Conservation (phyloP, 1,140 invertebrate genomes). For the Cephus cinctus region DNA sequence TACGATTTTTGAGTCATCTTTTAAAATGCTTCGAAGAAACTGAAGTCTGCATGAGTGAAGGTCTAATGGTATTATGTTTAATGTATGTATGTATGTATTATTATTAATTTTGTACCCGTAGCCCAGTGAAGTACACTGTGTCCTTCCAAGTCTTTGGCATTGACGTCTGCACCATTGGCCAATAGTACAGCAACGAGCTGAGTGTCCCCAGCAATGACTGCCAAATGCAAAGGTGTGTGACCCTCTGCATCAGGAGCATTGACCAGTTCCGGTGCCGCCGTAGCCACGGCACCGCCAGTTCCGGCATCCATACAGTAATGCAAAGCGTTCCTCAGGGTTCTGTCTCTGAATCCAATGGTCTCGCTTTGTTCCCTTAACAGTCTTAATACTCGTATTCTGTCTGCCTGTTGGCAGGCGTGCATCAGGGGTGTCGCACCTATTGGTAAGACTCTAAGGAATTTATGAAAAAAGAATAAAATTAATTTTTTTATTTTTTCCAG, state of each 20-base stretch:
- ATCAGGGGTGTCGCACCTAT: conserved; percentile 75
- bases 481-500: not conserved
- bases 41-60: no score
- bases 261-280: conserved; percentile 76
- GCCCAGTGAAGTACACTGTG: conserved; percentile 99
- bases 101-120: conserved; percentile 67
- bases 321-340: conserved; percentile 81
- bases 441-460: conserved; percentile 43
- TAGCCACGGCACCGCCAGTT: conserved; percentile 71
- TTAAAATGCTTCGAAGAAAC: no score
- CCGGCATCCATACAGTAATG: conserved; percentile 88
- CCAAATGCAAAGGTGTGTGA: conserved; percentile 89
- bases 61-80: no score
- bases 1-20: no score
- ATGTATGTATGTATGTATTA: no score
- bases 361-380: conserved; percentile 55
- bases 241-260: conserved; percentile 87
- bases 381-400: conserved; percentile 59
- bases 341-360: conserved; percentile 64
- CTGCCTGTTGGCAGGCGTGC: conserved; percentile 84
- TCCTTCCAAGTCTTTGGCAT: conserved; percentile 86
- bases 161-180: conserved; percentile 81
- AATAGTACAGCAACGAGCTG: conserved; percentile 78
- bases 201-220: conserved; percentile 87
- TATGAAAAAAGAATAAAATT: not conserved